Percentiles rank a stretch among this genome's conserved stretches.
These are phyloP conservation scores for Phymatocera aterrima DNA, from an alignment of 2,888 invertebrate species.

Conservation along the genomic window DNA sequence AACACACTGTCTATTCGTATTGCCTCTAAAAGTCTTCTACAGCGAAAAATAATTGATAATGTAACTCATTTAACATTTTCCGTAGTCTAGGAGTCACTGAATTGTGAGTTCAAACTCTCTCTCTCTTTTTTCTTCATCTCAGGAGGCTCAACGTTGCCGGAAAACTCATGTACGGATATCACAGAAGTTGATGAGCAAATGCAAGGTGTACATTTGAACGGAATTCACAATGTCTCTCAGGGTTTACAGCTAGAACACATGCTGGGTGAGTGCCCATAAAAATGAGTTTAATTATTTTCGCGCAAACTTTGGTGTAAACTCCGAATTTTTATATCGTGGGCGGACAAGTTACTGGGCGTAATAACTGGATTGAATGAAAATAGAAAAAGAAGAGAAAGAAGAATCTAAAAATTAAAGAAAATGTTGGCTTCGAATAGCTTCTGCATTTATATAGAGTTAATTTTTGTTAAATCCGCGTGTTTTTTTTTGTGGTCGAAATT, in stretches of 20 bases:
- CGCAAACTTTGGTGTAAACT: not conserved
- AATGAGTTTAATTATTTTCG: not conserved
- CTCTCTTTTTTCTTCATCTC: not conserved
- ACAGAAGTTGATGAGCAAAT: slow-evolving; percentile 65
- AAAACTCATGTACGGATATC: slow-evolving; percentile 54
- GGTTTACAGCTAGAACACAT: slow-evolving; percentile 66
- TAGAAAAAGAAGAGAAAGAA: not conserved
- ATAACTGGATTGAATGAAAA: not conserved
- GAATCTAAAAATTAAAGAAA: no score
- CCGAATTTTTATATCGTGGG: not conserved
- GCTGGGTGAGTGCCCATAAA: slow-evolving; percentile 63
- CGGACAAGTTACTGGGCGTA: not conserved
- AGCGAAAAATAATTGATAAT: no score
- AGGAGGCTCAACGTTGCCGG: slow-evolving; percentile 6
- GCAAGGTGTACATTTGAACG: slow-evolving; percentile 62
- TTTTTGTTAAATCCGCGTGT: no score
- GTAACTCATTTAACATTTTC: no score
- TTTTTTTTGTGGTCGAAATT: not conserved
- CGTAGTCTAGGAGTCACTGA: no score
- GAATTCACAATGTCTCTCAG: slow-evolving; percentile 58
- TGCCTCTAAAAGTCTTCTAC: no score
- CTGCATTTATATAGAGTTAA: no score
- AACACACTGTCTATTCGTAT: no score
- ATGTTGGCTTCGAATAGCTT: not conserved
- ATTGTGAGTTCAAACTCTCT: no score